These are phyloP conservation scores for Augochlora pura DNA, from an alignment of 1,140 invertebrate genomes.

Conservation along the genomic window DNA sequence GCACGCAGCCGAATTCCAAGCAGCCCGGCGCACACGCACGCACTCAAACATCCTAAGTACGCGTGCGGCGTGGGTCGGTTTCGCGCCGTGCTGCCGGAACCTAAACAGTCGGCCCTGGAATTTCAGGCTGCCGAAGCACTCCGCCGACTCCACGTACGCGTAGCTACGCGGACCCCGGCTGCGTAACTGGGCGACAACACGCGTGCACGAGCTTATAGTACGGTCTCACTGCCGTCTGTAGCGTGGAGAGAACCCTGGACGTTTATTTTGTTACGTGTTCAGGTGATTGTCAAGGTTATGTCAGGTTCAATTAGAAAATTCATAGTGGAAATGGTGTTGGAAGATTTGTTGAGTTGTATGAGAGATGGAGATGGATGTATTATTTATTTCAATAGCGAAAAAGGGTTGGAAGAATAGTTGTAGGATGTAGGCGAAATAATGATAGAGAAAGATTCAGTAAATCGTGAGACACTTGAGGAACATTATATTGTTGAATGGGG, in stretches of 20 bases:
- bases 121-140: slow-evolving; percentile 54
- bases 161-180: background rate
- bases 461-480: too few relatives aligned
- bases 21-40: slow-evolving; percentile 33
- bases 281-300: too few relatives aligned
- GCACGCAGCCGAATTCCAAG: slow-evolving; percentile 26
- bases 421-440: too few relatives aligned
- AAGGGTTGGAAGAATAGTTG: too few relatives aligned
- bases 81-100: slow-evolving; percentile 55
- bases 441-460: too few relatives aligned
- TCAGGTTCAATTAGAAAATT: too few relatives aligned
- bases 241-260: background rate
- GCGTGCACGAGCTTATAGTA: background rate
- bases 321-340: too few relatives aligned
- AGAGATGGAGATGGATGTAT: too few relatives aligned
- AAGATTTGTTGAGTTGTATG: too few relatives aligned
- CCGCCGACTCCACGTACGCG: slow-evolving; percentile 19
- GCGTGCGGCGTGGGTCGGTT: slow-evolving; percentile 38
- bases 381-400: too few relatives aligned
- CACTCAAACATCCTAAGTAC: slow-evolving; percentile 53
- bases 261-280: too few relatives aligned
- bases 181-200: background rate
- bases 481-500: too few relatives aligned
- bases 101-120: slow-evolving; percentile 54
- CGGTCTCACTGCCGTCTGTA: background rate